A percentile compares a stretch with the other conserved stretches of the same genome.
Evolutionary conservation across 2,888 invertebrate species (phyloP).

Genomic region (Tinea semifulvella): DNA sequence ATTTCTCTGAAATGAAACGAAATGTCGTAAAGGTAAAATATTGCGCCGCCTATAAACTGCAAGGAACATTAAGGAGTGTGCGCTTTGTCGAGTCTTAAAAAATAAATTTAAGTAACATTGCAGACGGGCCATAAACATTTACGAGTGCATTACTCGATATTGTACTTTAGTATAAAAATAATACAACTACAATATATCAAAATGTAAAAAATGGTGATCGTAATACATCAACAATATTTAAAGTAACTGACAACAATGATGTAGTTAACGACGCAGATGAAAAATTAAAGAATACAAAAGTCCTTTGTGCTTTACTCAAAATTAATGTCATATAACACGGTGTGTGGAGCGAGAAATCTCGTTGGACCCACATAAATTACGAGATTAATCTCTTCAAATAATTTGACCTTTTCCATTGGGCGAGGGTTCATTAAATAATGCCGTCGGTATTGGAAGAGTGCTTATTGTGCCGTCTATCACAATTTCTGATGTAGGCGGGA

Average conservation of each 20-base stretch:
- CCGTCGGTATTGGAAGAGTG: slow-evolving; percentile 54
- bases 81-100: slow-evolving; percentile 29
- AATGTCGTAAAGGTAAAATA: slow-evolving; percentile 41
- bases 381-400: slow-evolving; percentile 66
- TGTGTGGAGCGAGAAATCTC: slow-evolving; percentile 51
- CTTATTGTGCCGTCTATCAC: slow-evolving; percentile 64
- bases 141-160: slow-evolving; percentile 58
- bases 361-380: slow-evolving; percentile 57
- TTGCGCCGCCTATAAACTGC: slow-evolving; percentile 33
- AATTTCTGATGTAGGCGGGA: slow-evolving; percentile 51
- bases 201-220: not conserved
- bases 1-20: slow-evolving; percentile 27
- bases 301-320: slow-evolving; percentile 35
- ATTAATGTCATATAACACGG: slow-evolving; percentile 46
- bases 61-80: slow-evolving; percentile 22
- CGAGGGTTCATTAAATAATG: slow-evolving; percentile 67
- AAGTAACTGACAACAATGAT: slow-evolving; percentile 13
- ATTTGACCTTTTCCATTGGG: slow-evolving; percentile 66
- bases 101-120: slow-evolving; percentile 52
- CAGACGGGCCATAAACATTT: slow-evolving; percentile 56
- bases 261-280: slow-evolving; percentile 10
- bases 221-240: slow-evolving; percentile 6
- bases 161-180: not conserved
- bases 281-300: slow-evolving; percentile 12
- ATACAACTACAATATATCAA: not conserved